Base-by-base conservation (phyloP, 2,113 vertebrate genomes). In the Alethe diademata region DNA sequence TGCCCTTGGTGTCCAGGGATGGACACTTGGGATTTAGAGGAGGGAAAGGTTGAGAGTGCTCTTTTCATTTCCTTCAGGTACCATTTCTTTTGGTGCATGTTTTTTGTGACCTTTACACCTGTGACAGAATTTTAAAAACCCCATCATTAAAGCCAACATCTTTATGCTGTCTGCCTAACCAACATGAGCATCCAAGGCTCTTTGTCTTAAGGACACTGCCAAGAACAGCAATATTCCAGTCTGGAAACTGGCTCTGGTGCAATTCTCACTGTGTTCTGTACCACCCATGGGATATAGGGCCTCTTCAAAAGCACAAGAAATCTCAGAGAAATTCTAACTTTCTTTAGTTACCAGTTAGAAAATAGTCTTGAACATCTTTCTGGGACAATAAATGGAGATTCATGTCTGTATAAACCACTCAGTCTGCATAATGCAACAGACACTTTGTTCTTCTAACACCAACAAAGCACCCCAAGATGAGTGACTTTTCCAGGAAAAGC, bases 391-490 rank as follows among this genome's bases (percentile, higher is more conserved):
- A 64, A 25, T 18, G 12, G 26, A 90, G 47, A 67, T 9, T 31
- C 47, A 7, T 3, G 8, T 24, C 56, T 54, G 24, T 40, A 40
- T 26, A 48, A 48, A 82, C 10, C 33, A 35, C 0, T 3, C 50
- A n/a, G 31, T 11, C 43, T 78, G 43, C 28, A 25, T 9, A 56
- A 20, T 26, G 50, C 43, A 56, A 64, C 5, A 86, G 35, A 56
- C 4, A 38, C 3, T 4, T 18, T 0, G 0, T 26, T 86, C 24
- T 43, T 62, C 28, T 31, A 25, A 75, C 12, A 13, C 43, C 56
- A 72, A 45, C 7, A 26, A 48, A 64, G n/a, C 16, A 74, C 25
- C 14, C 4, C 25, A 79, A 83, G 12, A 48, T 24, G 10, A 78
- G 51, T 14, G 53, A 42, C 56, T 73, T 74, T 65, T 25, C 42